Evolutionary conservation across 2,888 invertebrate genomes (phyloP), one percentile per base, ranked within the genome.

Genomic region (Synanthedon vespiformis): DNA sequence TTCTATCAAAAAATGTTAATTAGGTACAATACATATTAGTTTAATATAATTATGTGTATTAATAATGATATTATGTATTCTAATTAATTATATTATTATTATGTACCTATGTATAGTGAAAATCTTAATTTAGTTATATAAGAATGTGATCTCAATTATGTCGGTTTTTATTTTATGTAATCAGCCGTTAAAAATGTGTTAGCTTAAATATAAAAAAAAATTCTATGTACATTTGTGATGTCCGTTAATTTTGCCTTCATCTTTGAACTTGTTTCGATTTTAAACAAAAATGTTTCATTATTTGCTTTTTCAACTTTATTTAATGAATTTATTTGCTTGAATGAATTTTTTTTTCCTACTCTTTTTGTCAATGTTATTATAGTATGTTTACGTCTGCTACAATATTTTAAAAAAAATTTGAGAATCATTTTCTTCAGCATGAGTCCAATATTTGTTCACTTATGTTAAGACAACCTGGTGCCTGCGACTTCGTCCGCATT

Each of bases 131-230:
- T 58, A 60, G 57, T 50, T 54, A 55, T 54, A 55, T 72, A 72
- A 69, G 70, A 58, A 70, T 65, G 68, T 77, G 80, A 80, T 80
- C 80, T 80, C 80, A 80, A 60, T 74, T n/a, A 67, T 70, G 67
- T 71, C 66, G 62, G 16, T 63, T 61, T 58, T 64, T 61, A 58
- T 59, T 58, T 64, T 61, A 58, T 59, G 50, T 54, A 55, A 55
- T 56, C 60, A 59, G 56, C 58, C 57, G 62, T 59, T 63, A 63
- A 65, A 64, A 57, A 58, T 67, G 62, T 63, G 60, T 61, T 62
- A 67, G 68, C 63, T 68, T n/a, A n/a, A n/a, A n/a, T n/a, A n/a
- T n/a, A n/a, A n/a, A n/a, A n/a, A n/a, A n/a, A n/a, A n/a, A n/a
- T n/a, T n/a, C 22, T 22, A 22, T 22, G 16, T 16, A 16, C 34